These are phyloP conservation scores for Saimiri boliviensis DNA, from an alignment of 2,113 vertebrate genomes.

Conservation along the genomic window DNA sequence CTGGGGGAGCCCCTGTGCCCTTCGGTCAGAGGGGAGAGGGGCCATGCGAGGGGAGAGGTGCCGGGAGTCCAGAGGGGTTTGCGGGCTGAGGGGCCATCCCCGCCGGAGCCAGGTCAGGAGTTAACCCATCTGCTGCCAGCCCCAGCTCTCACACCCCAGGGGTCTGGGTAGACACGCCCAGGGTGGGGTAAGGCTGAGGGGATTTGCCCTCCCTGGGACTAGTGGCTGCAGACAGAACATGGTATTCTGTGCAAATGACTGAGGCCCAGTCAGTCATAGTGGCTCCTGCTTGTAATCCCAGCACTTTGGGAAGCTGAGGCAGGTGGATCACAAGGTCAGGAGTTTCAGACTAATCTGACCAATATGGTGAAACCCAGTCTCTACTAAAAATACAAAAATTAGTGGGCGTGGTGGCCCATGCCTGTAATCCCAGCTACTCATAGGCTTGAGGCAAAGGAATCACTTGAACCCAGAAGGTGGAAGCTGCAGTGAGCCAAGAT, in stretches of 20 bases:
- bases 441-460: too few relatives aligned
- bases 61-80: not conserved
- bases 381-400: too few relatives aligned
- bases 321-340: too few relatives aligned
- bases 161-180: not conserved
- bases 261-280: not conserved
- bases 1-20: constrained; percentile 73
- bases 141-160: not conserved
- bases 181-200: not conserved
- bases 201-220: not conserved
- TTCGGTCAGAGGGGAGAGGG: not conserved
- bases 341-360: too few relatives aligned
- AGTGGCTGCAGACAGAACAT: not conserved
- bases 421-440: too few relatives aligned
- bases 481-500: too few relatives aligned
- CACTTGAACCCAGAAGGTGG: too few relatives aligned
- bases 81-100: not conserved
- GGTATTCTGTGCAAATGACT: not conserved
- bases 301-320: too few relatives aligned
- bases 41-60: not conserved
- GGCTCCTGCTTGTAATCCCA: too few relatives aligned
- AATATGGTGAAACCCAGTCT: too few relatives aligned
- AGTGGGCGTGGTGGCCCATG: too few relatives aligned
- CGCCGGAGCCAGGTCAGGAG: not conserved
- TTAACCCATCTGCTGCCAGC: constrained; percentile 5